Base-by-base conservation (phyloP, 2,888 invertebrate genomes). In the Alentia gelatinosa region DNA sequence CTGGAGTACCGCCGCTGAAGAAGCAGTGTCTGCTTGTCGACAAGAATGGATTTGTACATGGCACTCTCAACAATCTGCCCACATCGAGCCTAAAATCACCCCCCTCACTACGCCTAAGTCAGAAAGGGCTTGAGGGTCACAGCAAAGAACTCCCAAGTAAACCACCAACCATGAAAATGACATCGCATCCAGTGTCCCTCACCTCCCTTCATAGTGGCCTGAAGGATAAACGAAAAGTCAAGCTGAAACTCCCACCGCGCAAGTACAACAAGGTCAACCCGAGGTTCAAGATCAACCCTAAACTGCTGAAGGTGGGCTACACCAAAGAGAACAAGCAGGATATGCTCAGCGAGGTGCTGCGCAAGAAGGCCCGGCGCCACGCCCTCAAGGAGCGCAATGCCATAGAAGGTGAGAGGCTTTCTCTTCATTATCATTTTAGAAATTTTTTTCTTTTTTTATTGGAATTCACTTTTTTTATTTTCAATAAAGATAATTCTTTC, bases 241-340 rank as follows among this genome's bases (percentile, higher is more conserved):
- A 86, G 47, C 19, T 86, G 26, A 86, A 86, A 30, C 47, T 86
- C 4, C 86, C 86, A n/a, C 47, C 50, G 0, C 26, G 86, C 12
- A 86, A 86, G 47, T 86, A 47, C 23, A 12, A 19, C 30, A 40
- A 42, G 3, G 9, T 47, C 15, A 40, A 35, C 15, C 5, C 23
- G n/a, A 42, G 19, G 30, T 50, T 26, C 30, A 86, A 86, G 86
- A 26, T 86, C 26, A 86, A 86, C 33, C 86, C 86, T 0, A 86
- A 86, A 26, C 47, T 86, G 47, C 86, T 86, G 26, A 86, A 86
- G 50, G 86, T 42, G 5, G 30, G 86, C 23, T 86, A 86, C 47
- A 26, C 86, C 47, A 86, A 86, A 30, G 86, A 86, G 47, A 86
- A 86, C 33, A 3, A 23, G 7, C 37, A 83, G 83, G 33, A 7